These are phyloP conservation scores for Latrodectus hesperus DNA, from an alignment of 2,888 invertebrate species.

Conservation along the genomic window DNA sequence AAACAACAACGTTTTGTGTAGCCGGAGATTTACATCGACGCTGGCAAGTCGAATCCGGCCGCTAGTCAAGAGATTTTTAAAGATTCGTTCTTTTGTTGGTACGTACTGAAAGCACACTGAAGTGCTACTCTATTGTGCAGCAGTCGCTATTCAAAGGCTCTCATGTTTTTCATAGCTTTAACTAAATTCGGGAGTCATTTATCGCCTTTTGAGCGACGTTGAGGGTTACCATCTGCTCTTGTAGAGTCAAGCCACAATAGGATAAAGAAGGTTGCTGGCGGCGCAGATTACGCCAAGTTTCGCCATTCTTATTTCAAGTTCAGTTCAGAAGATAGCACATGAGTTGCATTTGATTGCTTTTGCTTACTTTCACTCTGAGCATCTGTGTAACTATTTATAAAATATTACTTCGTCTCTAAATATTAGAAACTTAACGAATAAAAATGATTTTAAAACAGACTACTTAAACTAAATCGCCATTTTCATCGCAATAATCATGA, in stretches of 20 bases:
- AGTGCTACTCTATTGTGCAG: constrained; percentile 39
- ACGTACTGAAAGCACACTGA: constrained; percentile 46
- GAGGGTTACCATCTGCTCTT: constrained; percentile 14
- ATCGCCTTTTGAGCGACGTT: constrained; percentile 60
- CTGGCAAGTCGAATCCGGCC: not conserved
- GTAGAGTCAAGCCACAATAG: constrained; percentile 29
- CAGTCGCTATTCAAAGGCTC: constrained; percentile 37
- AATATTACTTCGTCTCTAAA: too few relatives aligned
- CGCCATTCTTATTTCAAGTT: not conserved
- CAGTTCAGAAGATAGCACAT: too few relatives aligned
- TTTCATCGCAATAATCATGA: too few relatives aligned
- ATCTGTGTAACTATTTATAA: too few relatives aligned
- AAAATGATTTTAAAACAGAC: too few relatives aligned
- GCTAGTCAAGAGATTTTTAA: constrained; percentile 9
- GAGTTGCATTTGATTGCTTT: too few relatives aligned
- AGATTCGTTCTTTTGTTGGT: constrained; percentile 22
- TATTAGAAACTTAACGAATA: too few relatives aligned
- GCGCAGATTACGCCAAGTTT: constrained; percentile 20
- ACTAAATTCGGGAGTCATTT: constrained; percentile 66
- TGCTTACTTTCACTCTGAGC: too few relatives aligned
- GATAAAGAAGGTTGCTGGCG: constrained; percentile 31
- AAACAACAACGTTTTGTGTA: constrained; percentile 8
- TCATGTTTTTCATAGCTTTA: constrained; percentile 64
- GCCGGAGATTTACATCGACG: constrained; percentile 30
- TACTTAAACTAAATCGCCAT: too few relatives aligned